Base-by-base conservation (phyloP, 1,140 invertebrate genomes). In the Lutraria rhynchaena region DNA sequence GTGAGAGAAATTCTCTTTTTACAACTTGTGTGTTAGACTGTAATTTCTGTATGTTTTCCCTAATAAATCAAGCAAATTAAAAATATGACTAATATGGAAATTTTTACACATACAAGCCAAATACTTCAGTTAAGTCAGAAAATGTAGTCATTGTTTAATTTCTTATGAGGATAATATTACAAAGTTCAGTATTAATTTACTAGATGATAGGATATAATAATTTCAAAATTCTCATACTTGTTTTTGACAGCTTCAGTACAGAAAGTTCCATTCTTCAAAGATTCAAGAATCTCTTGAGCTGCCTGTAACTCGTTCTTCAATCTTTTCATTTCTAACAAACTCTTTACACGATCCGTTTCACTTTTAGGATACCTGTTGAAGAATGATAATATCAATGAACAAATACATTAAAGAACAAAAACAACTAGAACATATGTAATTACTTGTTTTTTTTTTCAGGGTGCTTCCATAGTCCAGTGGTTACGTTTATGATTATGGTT, bases 341-440 rank as follows among this genome's bases (percentile, higher is more conserved):
- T 87, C 70, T 87, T 85, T 3, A 91, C 84, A 22, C 86, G 63
- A 29, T 88, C 83, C 51, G 83, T 73, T 53, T 91, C 89, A 83
- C 85, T 88, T 57, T 87, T 88, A 13, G 86, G 84, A 85, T 87
- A 90, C 44, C 89, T 90, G 61, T n/a, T 77, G 51, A 27, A 33
- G 65, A 61, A 67, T 35, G 33, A 3, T 15, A 35, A 35, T 2
- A 61, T 60, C 3, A 24, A 60, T 5, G 19, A 5, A n/a, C 17
- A 53, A 7, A 7, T 41, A 7, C 37, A 41, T 41, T n/a, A n/a
- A n/a, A n/a, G n/a, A n/a, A n/a, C n/a, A n/a, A n/a, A n/a, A n/a
- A n/a, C n/a, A n/a, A n/a, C n/a, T n/a, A n/a, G n/a, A n/a, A n/a
- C n/a, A n/a, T n/a, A n/a, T n/a, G n/a, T n/a, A n/a, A n/a, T n/a